These are phyloP conservation scores for Idaea biselata DNA, from an alignment of 2,888 invertebrate genomes.

Conservation along the genomic window DNA sequence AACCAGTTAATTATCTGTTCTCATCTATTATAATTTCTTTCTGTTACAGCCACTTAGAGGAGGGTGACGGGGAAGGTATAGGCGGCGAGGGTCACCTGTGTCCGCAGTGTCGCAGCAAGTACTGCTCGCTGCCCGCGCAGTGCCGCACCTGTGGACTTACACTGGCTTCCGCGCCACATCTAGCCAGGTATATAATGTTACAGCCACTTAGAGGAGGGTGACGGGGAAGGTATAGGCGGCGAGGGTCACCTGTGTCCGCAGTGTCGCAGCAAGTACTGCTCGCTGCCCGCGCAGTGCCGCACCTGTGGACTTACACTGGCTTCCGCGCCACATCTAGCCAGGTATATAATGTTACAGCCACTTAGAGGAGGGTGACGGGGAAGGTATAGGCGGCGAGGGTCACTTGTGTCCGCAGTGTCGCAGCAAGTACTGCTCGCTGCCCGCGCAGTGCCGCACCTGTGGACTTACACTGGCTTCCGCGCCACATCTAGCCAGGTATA, in stretches of 20 bases:
- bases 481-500: conserved; percentile 97
- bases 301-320: conserved; percentile 97
- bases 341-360: conserved; percentile 37
- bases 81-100: conserved; percentile 94
- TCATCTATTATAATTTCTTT: not conserved
- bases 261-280: conserved; percentile 98
- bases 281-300: conserved; percentile 97
- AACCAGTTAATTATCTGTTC: too few species aligned
- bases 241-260: conserved; percentile 96
- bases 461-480: conserved; percentile 98
- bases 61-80: too few species aligned
- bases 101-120: conserved; percentile 98
- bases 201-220: conserved; percentile 87
- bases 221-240: conserved; percentile 84
- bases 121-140: conserved; percentile 98
- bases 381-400: conserved; percentile 42
- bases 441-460: conserved; percentile 97
- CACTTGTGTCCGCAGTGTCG: conserved; percentile 97
- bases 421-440: conserved; percentile 98
- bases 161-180: conserved; percentile 97
- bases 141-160: conserved; percentile 97
- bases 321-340: conserved; percentile 97
- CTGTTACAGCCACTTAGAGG: too few species aligned
- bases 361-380: too few species aligned
- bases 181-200: too few species aligned